Base-by-base conservation (phyloP, 2,888 invertebrate genomes). In the Amphipyra tragopoginis region DNA sequence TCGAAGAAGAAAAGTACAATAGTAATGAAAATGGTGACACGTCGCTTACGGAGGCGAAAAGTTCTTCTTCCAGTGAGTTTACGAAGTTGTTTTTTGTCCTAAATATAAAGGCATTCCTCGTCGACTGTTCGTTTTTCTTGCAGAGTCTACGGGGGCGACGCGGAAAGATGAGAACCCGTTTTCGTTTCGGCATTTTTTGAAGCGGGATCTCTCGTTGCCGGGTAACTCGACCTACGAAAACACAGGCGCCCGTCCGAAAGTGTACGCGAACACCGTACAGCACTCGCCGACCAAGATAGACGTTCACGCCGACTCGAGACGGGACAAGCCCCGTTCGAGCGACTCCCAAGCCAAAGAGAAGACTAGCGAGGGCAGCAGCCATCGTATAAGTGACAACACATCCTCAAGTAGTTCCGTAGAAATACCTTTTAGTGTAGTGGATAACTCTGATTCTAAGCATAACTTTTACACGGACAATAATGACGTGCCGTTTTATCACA, bases 101-200 rank as follows among this genome's bases (percentile, higher is more conserved):
- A 90, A 90, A 90, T 92, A 86, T 91, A 91, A 86, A 89, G 83
- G 76, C 84, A 86, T 89, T 87, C 84, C 81, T 85, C 68, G 70
- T 83, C 63, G 65, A 81, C 69, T 67, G 67, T 82, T 81, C 71
- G 70, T 86, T 88, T 87, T 86, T 83, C 79, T 93, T 91, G 63
- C 91, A 91, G 89, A 91, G 85, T 91, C 91, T 57, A 88, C 92
- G 63, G 95, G 95, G 21, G 89, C 89, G 36, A 88, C 93, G 64
- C 93, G 95, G 53, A 95, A 95, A 77, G 97, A 97, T 83, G 97
- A 97, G 77, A 97, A 97, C 90, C 96, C 97, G 3, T 97, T 98
- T 90, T 98, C 98, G 57, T 97, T 98, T 82, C 97, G 98, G 86
- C 98, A 98, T 87, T 98, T 98, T 87, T 90, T 98, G 77, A 97